Evolutionary conservation across 2,888 invertebrate genomes (phyloP), one percentile per base, ranked within the genome.

Genomic region (Polia nebulosa): DNA sequence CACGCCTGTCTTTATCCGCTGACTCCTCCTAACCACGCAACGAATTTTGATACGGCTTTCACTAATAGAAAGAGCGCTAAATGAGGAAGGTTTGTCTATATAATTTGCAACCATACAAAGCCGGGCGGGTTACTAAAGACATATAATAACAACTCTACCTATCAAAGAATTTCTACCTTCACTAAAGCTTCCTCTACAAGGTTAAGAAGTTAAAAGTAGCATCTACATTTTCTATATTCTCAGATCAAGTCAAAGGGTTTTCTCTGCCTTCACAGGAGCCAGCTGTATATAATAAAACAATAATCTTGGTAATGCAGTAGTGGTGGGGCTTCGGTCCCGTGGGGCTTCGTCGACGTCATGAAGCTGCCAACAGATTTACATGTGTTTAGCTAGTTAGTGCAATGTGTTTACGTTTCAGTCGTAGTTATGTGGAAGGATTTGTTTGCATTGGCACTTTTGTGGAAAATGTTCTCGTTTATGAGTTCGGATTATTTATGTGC

Each of bases 281-380:
- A 20, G 44, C 47, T 76, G 74, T 60, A 65, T 75, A 74, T 74
- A 63, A 62, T 56, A 69, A 78, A 63, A 62, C 53, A 69, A 78
- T 76, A 76, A 76, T 77, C 67, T 58, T 70, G 34, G 70, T 72
- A 72, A 74, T 68, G 62, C 67, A 70, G 64, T 70, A 64, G 57
- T 25, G 44, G 44, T 74, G 57, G 20, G 85, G 85, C 76, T 84
- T 85, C 83, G 22, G 59, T 58, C 56, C 25, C 36, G 55, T 29
- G 57, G 52, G 83, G 85, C 80, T 84, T 84, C 83, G 7, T 57
- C 55, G 7, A 52, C 81, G 85, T 81, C 70, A 78, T 20, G 49
- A 36, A 29, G 45, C 47, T 59, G 64, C 56, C 39, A 41, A 57
- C 61, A 68, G 80, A 82, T 73, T 77, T 82, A 79, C 82, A 71